These are phyloP conservation scores for Antheraea yamamai DNA, from an alignment of 2,888 invertebrate species.

Conservation along the genomic window DNA sequence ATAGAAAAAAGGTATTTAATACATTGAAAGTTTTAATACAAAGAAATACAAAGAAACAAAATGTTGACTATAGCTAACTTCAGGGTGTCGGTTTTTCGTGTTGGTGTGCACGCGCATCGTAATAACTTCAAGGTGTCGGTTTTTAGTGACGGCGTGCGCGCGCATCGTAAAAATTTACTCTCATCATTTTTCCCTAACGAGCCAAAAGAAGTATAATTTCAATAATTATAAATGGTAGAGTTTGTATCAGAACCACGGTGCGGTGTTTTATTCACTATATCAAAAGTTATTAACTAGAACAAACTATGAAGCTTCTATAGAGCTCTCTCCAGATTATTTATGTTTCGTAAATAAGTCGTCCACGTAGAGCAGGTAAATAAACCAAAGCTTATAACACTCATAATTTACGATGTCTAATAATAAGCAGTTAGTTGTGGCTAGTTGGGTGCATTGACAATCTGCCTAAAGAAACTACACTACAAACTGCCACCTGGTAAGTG, in stretches of 20 bases:
- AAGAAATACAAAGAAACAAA: no score
- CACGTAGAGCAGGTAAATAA: conserved; percentile 72
- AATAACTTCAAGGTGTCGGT: no score
- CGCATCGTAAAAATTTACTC: no score
- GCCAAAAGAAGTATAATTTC: no score
- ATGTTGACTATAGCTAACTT: no score
- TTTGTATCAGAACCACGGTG: background rate
- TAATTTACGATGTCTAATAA: conserved; percentile 78
- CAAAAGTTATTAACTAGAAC: background rate
- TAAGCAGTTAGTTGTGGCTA: conserved; percentile 41
- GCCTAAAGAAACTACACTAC: conserved; percentile 39
- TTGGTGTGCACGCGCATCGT: no score
- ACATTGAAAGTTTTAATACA: no score
- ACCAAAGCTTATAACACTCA: conserved; percentile 68
- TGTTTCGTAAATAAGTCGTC: conserved; percentile 46
- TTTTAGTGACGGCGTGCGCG: no score
- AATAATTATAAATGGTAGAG: no score
- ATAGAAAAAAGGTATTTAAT: no score
- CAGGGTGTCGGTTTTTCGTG: no score
- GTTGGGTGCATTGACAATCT: conserved; percentile 32
- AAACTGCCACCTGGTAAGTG: conserved; percentile 45
- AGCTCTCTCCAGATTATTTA: conserved; percentile 41
- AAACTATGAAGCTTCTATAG: background rate
- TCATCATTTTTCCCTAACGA: no score
- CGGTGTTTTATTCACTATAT: background rate